Evolutionary conservation across 2,113 vertebrate genomes (phyloP).

Genomic region (Panthera tigris): DNA sequence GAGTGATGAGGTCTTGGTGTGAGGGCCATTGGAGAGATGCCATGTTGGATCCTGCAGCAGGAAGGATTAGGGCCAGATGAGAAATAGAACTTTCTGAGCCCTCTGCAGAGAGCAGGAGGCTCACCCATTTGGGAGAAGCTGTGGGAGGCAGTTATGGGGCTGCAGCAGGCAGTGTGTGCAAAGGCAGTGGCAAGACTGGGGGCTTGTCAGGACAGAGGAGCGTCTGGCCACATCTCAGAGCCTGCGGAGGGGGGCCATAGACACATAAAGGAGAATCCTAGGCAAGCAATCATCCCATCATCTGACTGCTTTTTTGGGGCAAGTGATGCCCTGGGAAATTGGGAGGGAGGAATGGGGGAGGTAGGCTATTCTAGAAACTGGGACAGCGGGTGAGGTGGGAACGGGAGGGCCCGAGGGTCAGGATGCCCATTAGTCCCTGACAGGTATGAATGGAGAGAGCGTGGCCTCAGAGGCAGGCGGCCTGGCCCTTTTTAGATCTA

Average conservation of each 20-base stretch:
- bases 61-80: not conserved
- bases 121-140: not conserved
- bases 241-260: too few relatives aligned
- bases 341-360: slow-evolving; percentile 10
- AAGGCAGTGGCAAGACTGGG: not conserved
- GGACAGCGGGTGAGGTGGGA: slow-evolving; percentile 52
- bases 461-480: not conserved
- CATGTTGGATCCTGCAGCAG: not conserved
- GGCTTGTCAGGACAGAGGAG: not conserved
- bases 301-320: slow-evolving; percentile 68
- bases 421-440: not conserved
- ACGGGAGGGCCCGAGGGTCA: slow-evolving; percentile 12
- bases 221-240: not conserved
- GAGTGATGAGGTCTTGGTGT: not conserved
- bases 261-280: not conserved
- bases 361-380: slow-evolving; percentile 55
- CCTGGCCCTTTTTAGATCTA: slow-evolving; percentile 18
- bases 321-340: slow-evolving; percentile 63
- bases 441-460: not conserved
- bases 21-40: not conserved
- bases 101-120: not conserved
- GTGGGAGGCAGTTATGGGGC: not conserved
- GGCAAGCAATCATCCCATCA: slow-evolving; percentile 4
- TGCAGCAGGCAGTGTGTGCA: not conserved
- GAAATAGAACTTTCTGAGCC: not conserved